Evolutionary conservation across 2,113 vertebrate genomes (phyloP).

Genomic region (Colossoma macropomum): DNA sequence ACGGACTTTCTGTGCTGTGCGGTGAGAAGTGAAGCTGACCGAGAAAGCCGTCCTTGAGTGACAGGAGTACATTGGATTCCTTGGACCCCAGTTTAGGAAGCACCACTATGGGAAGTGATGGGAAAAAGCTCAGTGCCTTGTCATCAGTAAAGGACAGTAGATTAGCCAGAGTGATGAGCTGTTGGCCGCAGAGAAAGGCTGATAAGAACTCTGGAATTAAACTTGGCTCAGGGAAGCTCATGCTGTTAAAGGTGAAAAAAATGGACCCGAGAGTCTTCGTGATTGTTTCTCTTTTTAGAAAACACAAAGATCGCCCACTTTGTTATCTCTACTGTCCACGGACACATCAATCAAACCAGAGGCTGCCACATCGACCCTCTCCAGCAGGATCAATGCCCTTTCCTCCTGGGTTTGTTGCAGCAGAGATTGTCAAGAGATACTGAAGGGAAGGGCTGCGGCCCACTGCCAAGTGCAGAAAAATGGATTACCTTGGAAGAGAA

Average conservation of each 20-base stretch:
- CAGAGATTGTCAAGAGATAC: slow-evolving; percentile 74
- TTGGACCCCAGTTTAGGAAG: not conserved
- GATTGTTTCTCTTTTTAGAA: slow-evolving; percentile 68
- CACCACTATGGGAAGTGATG: slow-evolving; percentile 35
- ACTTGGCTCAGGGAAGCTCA: slow-evolving; percentile 56
- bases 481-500: not conserved
- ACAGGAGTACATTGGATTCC: not conserved
- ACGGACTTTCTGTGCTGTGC: not conserved
- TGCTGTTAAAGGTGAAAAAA: slow-evolving; percentile 53
- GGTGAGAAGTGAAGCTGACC: not conserved
- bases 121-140: slow-evolving; percentile 62
- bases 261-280: slow-evolving; percentile 53
- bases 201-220: slow-evolving; percentile 76
- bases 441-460: slow-evolving; percentile 34
- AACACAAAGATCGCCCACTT: slow-evolving; percentile 76
- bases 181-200: slow-evolving; percentile 52
- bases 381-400: slow-evolving; percentile 74
- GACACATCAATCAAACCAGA: slow-evolving; percentile 74
- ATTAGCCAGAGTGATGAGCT: slow-evolving; percentile 69
- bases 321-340: slow-evolving; percentile 78
- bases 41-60: not conserved
- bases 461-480: slow-evolving; percentile 19
- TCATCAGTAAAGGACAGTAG: slow-evolving; percentile 65
- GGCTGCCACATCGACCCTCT: slow-evolving; percentile 73
- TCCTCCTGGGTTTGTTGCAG: slow-evolving; percentile 68